Conservation (phyloP, 2,797 vertebrate species). For the Hyperoplus lanceolatus region DNA sequence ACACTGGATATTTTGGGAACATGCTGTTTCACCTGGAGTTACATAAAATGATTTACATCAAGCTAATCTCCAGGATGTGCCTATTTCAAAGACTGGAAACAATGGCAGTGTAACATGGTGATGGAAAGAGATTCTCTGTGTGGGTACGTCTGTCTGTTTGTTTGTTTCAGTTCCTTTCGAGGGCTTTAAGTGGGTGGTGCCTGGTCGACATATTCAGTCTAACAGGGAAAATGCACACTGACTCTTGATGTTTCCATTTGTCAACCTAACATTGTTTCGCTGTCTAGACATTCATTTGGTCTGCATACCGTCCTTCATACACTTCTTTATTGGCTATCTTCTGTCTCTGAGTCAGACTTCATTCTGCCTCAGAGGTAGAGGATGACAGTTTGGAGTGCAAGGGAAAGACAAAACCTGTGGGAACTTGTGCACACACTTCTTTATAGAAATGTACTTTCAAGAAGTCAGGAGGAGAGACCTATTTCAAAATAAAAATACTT, state of each 20-base stretch:
- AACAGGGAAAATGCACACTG: background rate
- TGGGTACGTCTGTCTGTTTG: slow-evolving; percentile 14
- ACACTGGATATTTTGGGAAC: background rate
- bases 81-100: background rate
- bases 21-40: background rate
- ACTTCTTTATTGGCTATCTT: slow-evolving; percentile 2
- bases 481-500: background rate
- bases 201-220: background rate
- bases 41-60: background rate
- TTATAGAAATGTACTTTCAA: background rate
- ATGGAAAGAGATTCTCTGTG: background rate
- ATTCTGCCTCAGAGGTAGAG: slow-evolving; percentile 7
- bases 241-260: background rate
- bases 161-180: background rate
- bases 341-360: slow-evolving; percentile 19
- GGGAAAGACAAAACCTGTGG: slow-evolving; percentile 33
- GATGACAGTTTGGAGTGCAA: slow-evolving; percentile 26
- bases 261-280: slow-evolving; percentile 11
- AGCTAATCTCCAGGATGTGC: background rate
- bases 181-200: background rate
- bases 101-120: background rate
- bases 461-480: background rate
- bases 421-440: slow-evolving; percentile 24
- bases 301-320: background rate
- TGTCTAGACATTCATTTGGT: slow-evolving; percentile 36